Evolutionary conservation across 2,797 vertebrate species (phyloP).

Genomic region (Distichodus sexfasciatus): DNA sequence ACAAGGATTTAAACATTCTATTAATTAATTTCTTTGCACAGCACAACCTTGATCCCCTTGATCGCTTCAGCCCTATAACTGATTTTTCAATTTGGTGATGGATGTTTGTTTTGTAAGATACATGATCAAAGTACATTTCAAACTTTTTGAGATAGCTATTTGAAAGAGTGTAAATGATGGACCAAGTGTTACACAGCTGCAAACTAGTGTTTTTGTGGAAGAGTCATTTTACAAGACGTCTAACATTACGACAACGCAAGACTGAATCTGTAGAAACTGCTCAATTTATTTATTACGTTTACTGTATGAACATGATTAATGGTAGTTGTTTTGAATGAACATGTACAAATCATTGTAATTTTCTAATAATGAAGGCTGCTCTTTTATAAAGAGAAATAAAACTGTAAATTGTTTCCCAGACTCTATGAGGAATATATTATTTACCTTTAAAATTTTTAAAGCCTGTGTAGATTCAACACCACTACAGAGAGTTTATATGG

Average conservation of each 20-base stretch:
- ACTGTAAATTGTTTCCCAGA: not conserved
- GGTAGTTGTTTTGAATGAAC: not conserved
- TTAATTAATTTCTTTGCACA: too few relatives aligned
- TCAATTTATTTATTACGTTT: slow-evolving; percentile 8
- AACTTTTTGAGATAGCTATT: not conserved
- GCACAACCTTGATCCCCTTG: too few relatives aligned
- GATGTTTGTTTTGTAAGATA: not conserved
- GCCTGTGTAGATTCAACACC: too few relatives aligned
- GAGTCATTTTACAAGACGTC: slow-evolving; percentile 12
- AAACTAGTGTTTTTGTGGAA: slow-evolving; percentile 4
- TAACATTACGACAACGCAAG: not conserved
- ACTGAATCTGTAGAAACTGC: not conserved
- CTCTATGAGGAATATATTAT: not conserved
- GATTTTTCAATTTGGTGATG: too few relatives aligned
- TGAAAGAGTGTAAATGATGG: slow-evolving; percentile 1
- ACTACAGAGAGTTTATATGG: too few relatives aligned
- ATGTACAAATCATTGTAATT: slow-evolving; percentile 1
- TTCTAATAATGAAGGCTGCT: slow-evolving; percentile 13
- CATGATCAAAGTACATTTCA: not conserved
- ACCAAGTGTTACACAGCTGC: not conserved
- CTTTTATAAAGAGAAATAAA: slow-evolving; percentile 32
- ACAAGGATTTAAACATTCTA: not conserved
- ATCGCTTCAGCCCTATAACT: too few relatives aligned
- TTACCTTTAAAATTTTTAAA: not conserved
- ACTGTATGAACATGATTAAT: not conserved